Percentiles rank a stretch among this genome's conserved stretches.
Evolutionary conservation across 2,113 vertebrate genomes (phyloP).

Genomic region (Neotoma lepida): DNA sequence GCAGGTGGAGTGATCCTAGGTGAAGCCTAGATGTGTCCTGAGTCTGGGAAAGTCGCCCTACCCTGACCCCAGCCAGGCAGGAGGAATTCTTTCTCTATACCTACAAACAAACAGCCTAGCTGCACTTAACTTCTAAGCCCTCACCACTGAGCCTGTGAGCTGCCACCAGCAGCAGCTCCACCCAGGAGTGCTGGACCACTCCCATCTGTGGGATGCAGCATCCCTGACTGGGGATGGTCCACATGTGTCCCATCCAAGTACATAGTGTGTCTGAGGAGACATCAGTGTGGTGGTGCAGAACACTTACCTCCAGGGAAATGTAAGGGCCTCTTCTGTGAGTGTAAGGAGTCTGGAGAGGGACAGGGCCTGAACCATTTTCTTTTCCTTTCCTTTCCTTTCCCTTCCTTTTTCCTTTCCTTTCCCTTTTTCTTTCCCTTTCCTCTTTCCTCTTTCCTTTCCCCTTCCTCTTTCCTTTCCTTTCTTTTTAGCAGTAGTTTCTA

Average conservation of each 20-base stretch:
- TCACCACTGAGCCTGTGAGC: not conserved
- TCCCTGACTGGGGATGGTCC: too few species aligned
- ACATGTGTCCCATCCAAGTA: too few species aligned
- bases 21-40: not conserved
- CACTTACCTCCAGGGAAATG: not conserved
- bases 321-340: not conserved
- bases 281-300: not conserved
- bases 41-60: not conserved
- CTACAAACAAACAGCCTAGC: too few species aligned
- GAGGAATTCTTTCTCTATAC: not conserved
- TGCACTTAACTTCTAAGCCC: not conserved
- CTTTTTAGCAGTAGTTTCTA: accelerated
- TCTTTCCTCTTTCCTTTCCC: too few species aligned
- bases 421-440: too few species aligned
- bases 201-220: too few species aligned
- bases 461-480: too few species aligned
- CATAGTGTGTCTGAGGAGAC: not conserved
- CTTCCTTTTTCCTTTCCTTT: too few species aligned
- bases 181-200: not conserved
- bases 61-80: not conserved
- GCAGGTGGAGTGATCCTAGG: not conserved
- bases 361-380: not conserved
- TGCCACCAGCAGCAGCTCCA: not conserved
- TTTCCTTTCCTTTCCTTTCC: too few species aligned
- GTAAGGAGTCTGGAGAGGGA: not conserved